Percentiles rank a stretch among this genome's conserved stretches.
Evolutionary conservation across 2,113 vertebrate species (phyloP).

Genomic region (Cacatua alba): DNA sequence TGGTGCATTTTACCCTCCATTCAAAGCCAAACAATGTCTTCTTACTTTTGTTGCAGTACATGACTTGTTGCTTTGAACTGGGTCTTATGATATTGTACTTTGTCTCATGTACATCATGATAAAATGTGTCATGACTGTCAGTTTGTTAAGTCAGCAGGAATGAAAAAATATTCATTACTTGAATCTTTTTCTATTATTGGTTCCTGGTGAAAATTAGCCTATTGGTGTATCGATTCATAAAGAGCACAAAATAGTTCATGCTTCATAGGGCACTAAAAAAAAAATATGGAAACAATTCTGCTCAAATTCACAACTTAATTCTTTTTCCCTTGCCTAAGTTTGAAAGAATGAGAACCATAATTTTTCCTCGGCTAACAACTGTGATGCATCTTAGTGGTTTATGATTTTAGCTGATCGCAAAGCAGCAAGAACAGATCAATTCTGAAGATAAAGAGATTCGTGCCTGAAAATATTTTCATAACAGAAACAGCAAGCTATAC

Average conservation of each 20-base stretch:
- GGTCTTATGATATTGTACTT: constrained; percentile 13
- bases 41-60: neutral
- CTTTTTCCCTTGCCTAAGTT: neutral
- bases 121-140: constrained; percentile 61
- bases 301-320: neutral
- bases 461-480: neutral
- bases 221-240: neutral
- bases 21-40: neutral
- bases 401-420: neutral
- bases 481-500: neutral
- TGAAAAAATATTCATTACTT: constrained; percentile 42
- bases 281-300: neutral
- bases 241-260: neutral
- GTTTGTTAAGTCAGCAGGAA: constrained; percentile 58
- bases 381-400: neutral
- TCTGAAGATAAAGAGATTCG: neutral
- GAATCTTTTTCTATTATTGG: constrained; percentile 19
- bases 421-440: neutral
- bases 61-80: constrained; percentile 12
- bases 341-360: neutral
- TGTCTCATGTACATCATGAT: constrained; percentile 37
- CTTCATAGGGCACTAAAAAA: neutral
- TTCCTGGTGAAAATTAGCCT: constrained; percentile 19
- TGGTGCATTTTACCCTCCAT: neutral
- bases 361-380: neutral